phyloP scores from a whole-genome alignment of 2,888 invertebrate species.

The Eristalis pertinax region DNA sequence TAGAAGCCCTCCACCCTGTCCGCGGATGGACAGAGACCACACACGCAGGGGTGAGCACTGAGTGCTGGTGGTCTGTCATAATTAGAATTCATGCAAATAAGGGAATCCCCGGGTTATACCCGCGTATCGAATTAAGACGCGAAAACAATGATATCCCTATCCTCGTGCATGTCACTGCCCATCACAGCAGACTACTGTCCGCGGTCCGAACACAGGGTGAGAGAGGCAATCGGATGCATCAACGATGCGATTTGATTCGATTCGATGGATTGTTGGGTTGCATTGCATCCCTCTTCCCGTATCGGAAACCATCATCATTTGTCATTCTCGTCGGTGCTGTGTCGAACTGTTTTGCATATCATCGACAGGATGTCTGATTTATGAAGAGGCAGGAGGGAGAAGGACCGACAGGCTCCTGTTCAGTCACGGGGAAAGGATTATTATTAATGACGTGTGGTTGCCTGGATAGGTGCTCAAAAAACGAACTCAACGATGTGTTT shows the following conservation, averaged over 20 bases:
- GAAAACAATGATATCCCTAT: conserved; percentile 54
- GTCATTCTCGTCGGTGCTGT: conserved; percentile 31
- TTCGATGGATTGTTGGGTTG: neutral
- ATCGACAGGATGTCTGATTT: conserved; percentile 53
- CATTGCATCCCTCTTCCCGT: neutral
- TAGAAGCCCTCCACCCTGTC: conserved; percentile 22
- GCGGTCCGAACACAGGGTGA: conserved; percentile 27
- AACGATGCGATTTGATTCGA: conserved; percentile 1
- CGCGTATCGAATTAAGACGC: conserved; percentile 59
- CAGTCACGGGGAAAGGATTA: conserved; percentile 27
- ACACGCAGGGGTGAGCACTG: conserved; percentile 19
- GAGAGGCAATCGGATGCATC: neutral
- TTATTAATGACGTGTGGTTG: conserved; percentile 20
- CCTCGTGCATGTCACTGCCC: conserved; percentile 28
- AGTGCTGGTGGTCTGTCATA: conserved; percentile 33
- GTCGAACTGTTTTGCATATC: conserved; percentile 60
- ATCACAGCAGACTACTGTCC: conserved; percentile 30
- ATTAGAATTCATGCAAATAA: conserved; percentile 61
- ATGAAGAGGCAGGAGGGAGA: neutral
- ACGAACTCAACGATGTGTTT: conserved; percentile 1
- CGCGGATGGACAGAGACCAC: conserved; percentile 34
- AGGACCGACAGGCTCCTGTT: conserved; percentile 1
- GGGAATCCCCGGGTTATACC: conserved; percentile 26
- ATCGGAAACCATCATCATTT: conserved; percentile 40
- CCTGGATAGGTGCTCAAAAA: conserved; percentile 14